Conservation (phyloP, 1,140 invertebrate genomes). For the Spodoptera litura region DNA sequence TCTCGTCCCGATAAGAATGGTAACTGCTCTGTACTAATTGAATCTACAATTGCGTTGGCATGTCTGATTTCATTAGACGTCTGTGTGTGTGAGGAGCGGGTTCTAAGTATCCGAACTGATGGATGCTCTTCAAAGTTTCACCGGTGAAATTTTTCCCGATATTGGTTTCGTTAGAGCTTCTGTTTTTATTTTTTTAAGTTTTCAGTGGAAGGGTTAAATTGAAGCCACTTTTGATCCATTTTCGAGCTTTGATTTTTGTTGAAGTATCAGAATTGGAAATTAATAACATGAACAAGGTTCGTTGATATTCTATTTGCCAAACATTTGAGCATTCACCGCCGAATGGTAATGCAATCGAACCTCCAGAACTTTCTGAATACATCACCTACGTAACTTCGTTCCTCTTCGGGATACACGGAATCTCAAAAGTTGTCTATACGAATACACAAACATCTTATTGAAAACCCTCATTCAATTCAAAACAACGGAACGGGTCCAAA, state of each 20-base stretch:
- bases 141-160: constrained; percentile 43
- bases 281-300: too few relatives aligned
- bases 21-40: constrained; percentile 84
- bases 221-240: not conserved
- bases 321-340: not conserved
- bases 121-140: constrained; percentile 48
- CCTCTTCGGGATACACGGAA: constrained; percentile 33
- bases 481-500: constrained; percentile 67
- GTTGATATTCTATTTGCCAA: too few relatives aligned
- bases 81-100: constrained; percentile 65
- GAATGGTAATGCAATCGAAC: not conserved
- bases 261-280: too few relatives aligned
- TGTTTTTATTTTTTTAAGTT: not conserved
- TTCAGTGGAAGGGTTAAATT: not conserved
- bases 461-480: constrained; percentile 57
- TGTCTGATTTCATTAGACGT: constrained; percentile 83
- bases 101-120: constrained; percentile 38
- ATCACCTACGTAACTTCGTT: constrained; percentile 40
- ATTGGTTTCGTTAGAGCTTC: constrained; percentile 31
- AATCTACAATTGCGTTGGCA: constrained; percentile 83
- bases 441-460: constrained; percentile 43
- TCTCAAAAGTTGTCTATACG: constrained; percentile 36
- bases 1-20: constrained; percentile 84
- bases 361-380: constrained; percentile 19
- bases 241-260: not conserved